Base-by-base conservation (phyloP, 2,113 vertebrate genomes). In the Brienomyrus longianalis region DNA sequence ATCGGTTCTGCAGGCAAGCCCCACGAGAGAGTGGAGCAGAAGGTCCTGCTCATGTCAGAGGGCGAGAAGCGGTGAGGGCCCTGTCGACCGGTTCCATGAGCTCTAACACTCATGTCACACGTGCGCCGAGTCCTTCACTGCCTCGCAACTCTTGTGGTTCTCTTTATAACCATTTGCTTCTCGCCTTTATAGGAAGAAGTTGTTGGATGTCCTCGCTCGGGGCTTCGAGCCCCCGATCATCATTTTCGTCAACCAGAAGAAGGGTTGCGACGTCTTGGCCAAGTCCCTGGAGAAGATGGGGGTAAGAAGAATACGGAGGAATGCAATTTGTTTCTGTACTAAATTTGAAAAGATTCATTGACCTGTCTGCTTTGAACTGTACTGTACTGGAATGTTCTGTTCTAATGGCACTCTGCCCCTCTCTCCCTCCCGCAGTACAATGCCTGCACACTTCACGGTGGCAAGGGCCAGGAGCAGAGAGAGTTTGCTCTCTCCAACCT, bases 261-360 rank as follows among this genome's bases (percentile, higher is more conserved):
- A 99, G 92, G 98, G 98, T 90, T 98, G 97, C 3, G 98, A 99
- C 0, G 98, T 99, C 90, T 93, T 99, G 96, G 98, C 98, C 0
- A 99, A 99, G 92, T 99, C 98, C 66, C 93, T 99, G 95, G 98
- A 99, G 96, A 99, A 99, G 94, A 99, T 99, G 98, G 98, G 98
- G 94, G 98, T 99, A 93, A 92, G 97, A 1, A 31, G 54, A 5
- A 88, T 10, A 2, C 39, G 21, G 21, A n/a, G n/a, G 2, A 11
- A 1, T 3, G 3, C 62, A 31, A 5, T 70, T 15, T 62, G 86
- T 54, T 54, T 2, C n/a, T 88, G 10, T 39, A 15, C 47, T 11
- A 1, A 5, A 0, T 87, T 87, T 56, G 51, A 19, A 62, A 21
- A 15, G 9, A 70, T 27, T 47, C 11, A 35, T 9, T 83, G 17